phyloP scores from a whole-genome alignment of 2,888 invertebrate genomes.

The Cephus spinipes region DNA sequence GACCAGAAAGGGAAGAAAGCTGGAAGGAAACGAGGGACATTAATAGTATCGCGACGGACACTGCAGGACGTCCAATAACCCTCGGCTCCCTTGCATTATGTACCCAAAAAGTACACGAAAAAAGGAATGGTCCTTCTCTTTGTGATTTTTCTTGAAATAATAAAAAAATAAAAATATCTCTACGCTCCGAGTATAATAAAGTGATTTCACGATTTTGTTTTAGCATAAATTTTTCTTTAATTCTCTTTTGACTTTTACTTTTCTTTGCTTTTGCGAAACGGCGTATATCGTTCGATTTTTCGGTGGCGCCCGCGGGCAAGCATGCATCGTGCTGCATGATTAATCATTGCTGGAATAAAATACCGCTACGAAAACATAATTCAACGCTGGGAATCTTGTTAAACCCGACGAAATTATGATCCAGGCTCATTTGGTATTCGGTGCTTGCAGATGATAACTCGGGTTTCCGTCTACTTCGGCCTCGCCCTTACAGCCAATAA shows the following conservation, averaged over 20 bases:
- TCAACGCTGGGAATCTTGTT: slow-evolving; percentile 40
- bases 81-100: neutral
- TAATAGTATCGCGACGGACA: slow-evolving; percentile 5
- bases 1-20: neutral
- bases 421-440: slow-evolving; percentile 37
- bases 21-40: neutral
- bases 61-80: slow-evolving; percentile 5
- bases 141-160: neutral
- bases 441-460: slow-evolving; percentile 26
- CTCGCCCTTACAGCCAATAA: slow-evolving; percentile 2
- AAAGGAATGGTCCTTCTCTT: neutral
- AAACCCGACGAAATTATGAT: slow-evolving; percentile 45
- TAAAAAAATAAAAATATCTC: neutral
- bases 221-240: neutral
- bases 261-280: neutral
- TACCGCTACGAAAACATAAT: slow-evolving; percentile 40
- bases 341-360: slow-evolving; percentile 20
- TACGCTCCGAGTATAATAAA: neutral
- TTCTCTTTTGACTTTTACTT: neutral
- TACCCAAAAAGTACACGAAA: neutral
- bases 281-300: neutral
- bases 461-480: slow-evolving; percentile 2
- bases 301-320: neutral
- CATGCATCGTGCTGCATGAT: slow-evolving; percentile 1
- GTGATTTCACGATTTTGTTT: neutral